Evolutionary conservation across 2,888 invertebrate genomes (phyloP).

Genomic region (Drosophila barbarae): DNA sequence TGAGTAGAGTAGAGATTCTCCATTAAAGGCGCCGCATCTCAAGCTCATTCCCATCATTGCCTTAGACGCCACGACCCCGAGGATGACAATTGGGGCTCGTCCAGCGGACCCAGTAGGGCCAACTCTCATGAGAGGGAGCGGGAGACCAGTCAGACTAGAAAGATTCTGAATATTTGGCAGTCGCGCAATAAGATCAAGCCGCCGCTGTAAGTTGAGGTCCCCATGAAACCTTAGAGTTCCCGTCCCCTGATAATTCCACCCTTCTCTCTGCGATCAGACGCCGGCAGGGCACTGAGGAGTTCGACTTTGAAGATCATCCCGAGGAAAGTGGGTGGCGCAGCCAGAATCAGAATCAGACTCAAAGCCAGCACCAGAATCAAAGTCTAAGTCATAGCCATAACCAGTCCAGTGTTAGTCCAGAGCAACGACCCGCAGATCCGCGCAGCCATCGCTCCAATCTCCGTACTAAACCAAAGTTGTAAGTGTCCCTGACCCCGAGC

Average conservation of each 20-base stretch:
- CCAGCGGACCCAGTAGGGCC: constrained; percentile 71
- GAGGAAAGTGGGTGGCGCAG: constrained; percentile 57
- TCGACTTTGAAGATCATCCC: constrained; percentile 63
- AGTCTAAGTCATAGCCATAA: constrained; percentile 5
- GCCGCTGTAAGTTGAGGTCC: constrained; percentile 62
- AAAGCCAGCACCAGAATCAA: constrained; percentile 10
- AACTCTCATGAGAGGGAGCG: constrained; percentile 73
- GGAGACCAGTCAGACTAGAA: constrained; percentile 65
- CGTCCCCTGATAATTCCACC: background rate
- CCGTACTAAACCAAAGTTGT: constrained; percentile 67
- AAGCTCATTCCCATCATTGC: constrained; percentile 20
- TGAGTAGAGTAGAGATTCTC: constrained; percentile 49
- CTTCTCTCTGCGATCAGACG: constrained; percentile 45
- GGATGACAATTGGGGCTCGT: constrained; percentile 76
- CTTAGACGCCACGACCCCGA: constrained; percentile 64
- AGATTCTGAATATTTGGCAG: constrained; percentile 62
- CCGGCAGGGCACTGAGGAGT: constrained; percentile 72
- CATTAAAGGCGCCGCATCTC: constrained; percentile 15
- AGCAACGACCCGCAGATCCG: constrained; percentile 39
- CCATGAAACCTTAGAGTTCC: background rate
- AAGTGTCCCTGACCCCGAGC: constrained; percentile 47
- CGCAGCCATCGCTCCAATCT: constrained; percentile 47
- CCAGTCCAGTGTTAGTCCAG: constrained; percentile 54
- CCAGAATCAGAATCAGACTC: constrained; percentile 41
- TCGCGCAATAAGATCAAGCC: constrained; percentile 56